These are phyloP conservation scores for Leptonema lineaticorne DNA, from an alignment of 1,140 invertebrate genomes.

Conservation along the genomic window DNA sequence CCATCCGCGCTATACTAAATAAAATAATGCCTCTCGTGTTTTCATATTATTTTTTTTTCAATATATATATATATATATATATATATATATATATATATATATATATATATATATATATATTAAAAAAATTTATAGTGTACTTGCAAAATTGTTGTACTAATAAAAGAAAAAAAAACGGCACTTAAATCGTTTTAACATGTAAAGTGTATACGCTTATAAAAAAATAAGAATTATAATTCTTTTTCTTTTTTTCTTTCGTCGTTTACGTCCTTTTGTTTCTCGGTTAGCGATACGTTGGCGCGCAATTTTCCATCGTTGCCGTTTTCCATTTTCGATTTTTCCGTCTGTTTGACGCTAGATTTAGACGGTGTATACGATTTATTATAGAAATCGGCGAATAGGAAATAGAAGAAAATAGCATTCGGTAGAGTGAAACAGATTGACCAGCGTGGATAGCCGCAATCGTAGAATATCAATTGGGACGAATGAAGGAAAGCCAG, in stretches of 20 bases:
- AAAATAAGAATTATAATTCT: constrained; percentile 3
- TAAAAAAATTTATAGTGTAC: no score
- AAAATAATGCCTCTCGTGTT: no score
- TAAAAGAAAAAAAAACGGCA: no score
- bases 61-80: no score
- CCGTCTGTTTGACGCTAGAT: constrained; percentile 44
- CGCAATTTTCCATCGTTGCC: constrained; percentile 21
- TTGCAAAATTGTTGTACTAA: no score
- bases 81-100: no score
- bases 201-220: no score
- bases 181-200: no score
- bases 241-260: constrained; percentile 55
- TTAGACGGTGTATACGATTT: constrained; percentile 70
- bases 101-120: no score
- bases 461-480: constrained; percentile 82
- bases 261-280: constrained; percentile 54
- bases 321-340: constrained; percentile 3
- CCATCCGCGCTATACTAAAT: no score
- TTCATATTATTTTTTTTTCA: no score
- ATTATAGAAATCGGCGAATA: constrained; percentile 78
- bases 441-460: constrained; percentile 77
- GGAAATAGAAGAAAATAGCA: constrained; percentile 76
- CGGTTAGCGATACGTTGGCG: constrained; percentile 62
- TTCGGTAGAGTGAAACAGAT: constrained; percentile 74
- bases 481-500: constrained; percentile 75